A percentile compares a stretch with the other conserved stretches of the same genome.
These are phyloP conservation scores for Amazona guildingii DNA, from an alignment of 2,113 vertebrate genomes.

Conservation along the genomic window DNA sequence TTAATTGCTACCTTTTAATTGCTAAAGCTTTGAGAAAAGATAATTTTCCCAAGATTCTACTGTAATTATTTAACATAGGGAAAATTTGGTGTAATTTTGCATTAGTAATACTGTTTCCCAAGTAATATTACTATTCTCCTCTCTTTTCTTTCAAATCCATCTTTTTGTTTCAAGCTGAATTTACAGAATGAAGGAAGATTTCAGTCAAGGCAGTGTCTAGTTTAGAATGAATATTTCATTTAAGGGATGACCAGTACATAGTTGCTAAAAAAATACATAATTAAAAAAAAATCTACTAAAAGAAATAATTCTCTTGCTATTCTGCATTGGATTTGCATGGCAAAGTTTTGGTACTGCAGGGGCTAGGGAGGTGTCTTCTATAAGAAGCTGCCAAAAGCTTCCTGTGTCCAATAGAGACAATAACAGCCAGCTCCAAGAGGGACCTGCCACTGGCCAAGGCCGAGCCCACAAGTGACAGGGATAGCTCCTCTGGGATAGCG, in stretches of 20 bases:
- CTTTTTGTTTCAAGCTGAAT: background rate
- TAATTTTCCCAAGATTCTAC: background rate
- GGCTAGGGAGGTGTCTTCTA: background rate
- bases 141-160: background rate
- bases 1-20: background rate
- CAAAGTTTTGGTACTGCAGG: background rate
- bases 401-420: accelerated
- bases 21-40: background rate
- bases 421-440: accelerated
- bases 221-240: background rate
- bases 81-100: background rate
- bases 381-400: background rate
- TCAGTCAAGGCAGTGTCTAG: background rate
- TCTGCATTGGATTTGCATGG: background rate
- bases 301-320: background rate
- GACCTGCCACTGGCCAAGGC: background rate
- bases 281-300: background rate
- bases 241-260: background rate
- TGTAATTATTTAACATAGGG: background rate
- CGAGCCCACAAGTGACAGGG: background rate
- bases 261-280: background rate
- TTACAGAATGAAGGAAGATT: background rate
- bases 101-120: background rate
- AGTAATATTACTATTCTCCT: background rate
- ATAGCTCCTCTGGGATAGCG: background rate